A percentile compares a stretch with the other conserved stretches of the same genome.
Conservation (phyloP, 1,140 invertebrate species). For the Sycobia sp. region DNA sequence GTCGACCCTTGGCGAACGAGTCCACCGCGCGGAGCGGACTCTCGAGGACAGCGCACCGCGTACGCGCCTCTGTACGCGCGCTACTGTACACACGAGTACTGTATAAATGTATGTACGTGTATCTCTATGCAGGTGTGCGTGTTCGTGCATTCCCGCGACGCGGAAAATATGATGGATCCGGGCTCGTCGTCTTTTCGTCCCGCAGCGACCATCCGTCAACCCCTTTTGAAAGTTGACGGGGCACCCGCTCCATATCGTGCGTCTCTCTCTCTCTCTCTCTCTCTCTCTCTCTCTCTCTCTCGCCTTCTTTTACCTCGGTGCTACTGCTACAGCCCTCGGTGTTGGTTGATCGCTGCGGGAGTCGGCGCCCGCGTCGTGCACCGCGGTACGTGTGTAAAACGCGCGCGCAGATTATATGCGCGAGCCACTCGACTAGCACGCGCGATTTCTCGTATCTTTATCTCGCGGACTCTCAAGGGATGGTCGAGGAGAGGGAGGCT, state of each 20-base stretch:
- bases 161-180: slow-evolving; percentile 55
- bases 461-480: slow-evolving; percentile 12
- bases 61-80: background rate
- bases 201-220: slow-evolving; percentile 59
- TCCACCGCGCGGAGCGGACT: too few species aligned
- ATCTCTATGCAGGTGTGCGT: too few species aligned
- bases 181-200: slow-evolving; percentile 54
- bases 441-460: slow-evolving; percentile 28
- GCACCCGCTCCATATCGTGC: slow-evolving; percentile 31
- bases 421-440: background rate
- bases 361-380: too few species aligned
- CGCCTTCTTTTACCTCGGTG: background rate
- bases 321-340: background rate
- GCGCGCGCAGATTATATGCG: too few species aligned
- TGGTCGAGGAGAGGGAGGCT: too few species aligned
- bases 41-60: too few species aligned
- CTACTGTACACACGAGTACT: background rate
- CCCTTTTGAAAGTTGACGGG: slow-evolving; percentile 53
- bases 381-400: too few species aligned
- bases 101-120: too few species aligned
- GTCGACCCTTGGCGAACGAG: too few species aligned
- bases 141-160: slow-evolving; percentile 14
- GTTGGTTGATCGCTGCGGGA: too few species aligned
- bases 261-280: background rate
- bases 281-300: too few species aligned